Evolutionary conservation across 1,140 invertebrate genomes (phyloP), one percentile per base, ranked within the genome.

Genomic region (Pseudoatta argentina): DNA sequence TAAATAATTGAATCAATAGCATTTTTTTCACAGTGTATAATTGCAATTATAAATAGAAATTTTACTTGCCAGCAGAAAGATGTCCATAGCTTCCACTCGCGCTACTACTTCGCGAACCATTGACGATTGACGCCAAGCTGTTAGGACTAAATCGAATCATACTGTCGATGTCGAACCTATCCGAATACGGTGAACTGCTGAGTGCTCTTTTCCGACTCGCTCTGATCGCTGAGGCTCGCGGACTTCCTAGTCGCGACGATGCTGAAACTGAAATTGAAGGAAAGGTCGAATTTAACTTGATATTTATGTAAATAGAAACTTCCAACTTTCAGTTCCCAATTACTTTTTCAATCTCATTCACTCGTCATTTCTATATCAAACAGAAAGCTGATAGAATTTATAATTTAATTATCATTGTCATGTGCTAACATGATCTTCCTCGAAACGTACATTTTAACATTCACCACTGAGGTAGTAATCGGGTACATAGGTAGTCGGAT

Each of bases 111-210:
- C 98, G 96, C 0, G 98, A 98, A 4, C 98, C 98, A 91, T 98
- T 98, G 90, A 98, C 97, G 66, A 98, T 97, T n/a, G 98, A 98
- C 27, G 98, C 97, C 81, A 99, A 95, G 55, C 98, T 99, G 89
- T 98, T 99, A 0, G 98, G 99, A 16, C 98, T 99, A 90, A 98
- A 98, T 86, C 98, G 96, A 90, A 99, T 99, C 96, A 99, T 98
- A 71, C 98, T 98, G 92, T 98, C 98, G 91, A 99, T 97, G 94
- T 99, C 98, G 92, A 99, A 97, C 14, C 98, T 98, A 93, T 99
- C 98, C 0, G 98, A 98, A 91, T 99, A 99, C 0, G 99, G 98
- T 16, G 98, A 99, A 94, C 98, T 98, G 66, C 98, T 99, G 0
- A 99, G 96, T 0, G 98, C 98, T 66, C 99, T 96, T 93, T 99